A percentile compares a stretch with the other conserved stretches of the same genome.
phyloP scores from a whole-genome alignment of 2,888 invertebrate species.

The Agrilus mali region DNA sequence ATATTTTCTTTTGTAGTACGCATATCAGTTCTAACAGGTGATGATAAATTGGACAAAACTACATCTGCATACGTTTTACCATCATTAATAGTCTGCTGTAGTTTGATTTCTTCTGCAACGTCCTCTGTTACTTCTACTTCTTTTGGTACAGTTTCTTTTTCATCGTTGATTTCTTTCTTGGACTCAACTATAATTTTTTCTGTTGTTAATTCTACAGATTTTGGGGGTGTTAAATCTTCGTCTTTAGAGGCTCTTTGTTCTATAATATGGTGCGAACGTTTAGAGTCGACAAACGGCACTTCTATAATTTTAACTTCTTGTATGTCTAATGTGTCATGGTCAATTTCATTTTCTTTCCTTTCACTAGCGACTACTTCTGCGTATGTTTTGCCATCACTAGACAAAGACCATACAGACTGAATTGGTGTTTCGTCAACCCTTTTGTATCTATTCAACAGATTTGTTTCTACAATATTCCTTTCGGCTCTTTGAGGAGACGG shows the following conservation, averaged over 20 bases:
- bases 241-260: background rate
- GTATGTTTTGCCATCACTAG: slow-evolving; percentile 53
- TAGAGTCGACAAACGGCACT: background rate
- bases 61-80: no score
- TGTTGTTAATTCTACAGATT: background rate
- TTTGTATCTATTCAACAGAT: no score
- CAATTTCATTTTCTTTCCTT: slow-evolving; percentile 1
- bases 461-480: background rate
- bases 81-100: background rate
- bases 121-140: background rate
- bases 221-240: background rate
- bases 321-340: no score
- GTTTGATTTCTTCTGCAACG: background rate
- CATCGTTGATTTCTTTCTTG: background rate
- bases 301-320: no score
- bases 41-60: no score
- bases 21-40: no score
- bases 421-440: slow-evolving; percentile 9
- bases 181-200: background rate
- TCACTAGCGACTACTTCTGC: slow-evolving; percentile 51
- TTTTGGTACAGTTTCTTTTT: background rate
- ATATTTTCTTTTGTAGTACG: no score
- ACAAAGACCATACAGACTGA: slow-evolving; percentile 37
- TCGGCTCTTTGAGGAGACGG: background rate
- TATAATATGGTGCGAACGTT: background rate